Conservation (phyloP, 2,797 vertebrate species). For the Neoniphon sammara region DNA sequence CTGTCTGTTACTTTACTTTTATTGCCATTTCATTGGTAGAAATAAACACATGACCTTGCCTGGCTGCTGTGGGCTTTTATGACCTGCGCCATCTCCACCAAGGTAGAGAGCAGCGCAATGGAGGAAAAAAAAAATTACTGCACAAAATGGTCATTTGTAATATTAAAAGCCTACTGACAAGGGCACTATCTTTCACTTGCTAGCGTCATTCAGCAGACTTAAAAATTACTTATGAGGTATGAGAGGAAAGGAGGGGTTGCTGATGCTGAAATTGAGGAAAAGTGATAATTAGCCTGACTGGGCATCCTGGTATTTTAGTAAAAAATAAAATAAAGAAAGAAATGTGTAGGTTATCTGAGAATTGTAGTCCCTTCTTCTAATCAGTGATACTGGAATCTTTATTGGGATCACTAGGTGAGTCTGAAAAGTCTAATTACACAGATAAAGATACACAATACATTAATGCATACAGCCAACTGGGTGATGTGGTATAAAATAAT, state of each 20-base stretch:
- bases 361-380: conserved; percentile 7
- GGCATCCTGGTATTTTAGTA: conserved; percentile 37
- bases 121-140: conserved; percentile 25
- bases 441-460: neutral
- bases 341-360: neutral
- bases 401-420: neutral
- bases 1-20: conserved; percentile 45
- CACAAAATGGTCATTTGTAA: conserved; percentile 47
- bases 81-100: conserved; percentile 14
- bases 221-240: conserved; percentile 35
- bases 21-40: conserved; percentile 46
- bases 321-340: conserved; percentile 12
- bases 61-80: conserved; percentile 32
- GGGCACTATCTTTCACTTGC: conserved; percentile 35
- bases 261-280: conserved; percentile 38
- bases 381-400: neutral
- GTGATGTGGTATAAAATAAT: neutral
- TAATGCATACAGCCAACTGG: neutral
- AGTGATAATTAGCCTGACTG: conserved; percentile 55
- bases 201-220: conserved; percentile 41
- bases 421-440: neutral
- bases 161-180: conserved; percentile 46
- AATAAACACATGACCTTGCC: conserved; percentile 45
- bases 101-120: conserved; percentile 13
- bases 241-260: conserved; percentile 8